Percentiles rank a stretch among this genome's conserved stretches.
Evolutionary conservation across 1,140 invertebrate genomes (phyloP).

Genomic region (Trichonephila clavata): DNA sequence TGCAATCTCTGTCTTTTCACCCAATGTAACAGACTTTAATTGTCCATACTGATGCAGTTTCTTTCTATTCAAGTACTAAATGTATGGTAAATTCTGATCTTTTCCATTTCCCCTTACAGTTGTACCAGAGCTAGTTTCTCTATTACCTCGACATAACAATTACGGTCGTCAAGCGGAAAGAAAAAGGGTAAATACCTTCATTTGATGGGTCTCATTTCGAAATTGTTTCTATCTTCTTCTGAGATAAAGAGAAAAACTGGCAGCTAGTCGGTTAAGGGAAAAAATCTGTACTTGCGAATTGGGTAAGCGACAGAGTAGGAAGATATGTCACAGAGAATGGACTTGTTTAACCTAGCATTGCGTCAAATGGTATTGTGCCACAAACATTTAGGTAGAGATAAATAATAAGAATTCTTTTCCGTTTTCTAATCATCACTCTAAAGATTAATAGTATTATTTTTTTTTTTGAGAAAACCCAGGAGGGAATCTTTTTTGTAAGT

Average conservation of each 20-base stretch:
- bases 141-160: constrained; percentile 32
- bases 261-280: background rate
- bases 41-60: background rate
- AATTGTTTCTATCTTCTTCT: constrained; percentile 48
- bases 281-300: constrained; percentile 13
- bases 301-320: constrained; percentile 13
- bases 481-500: background rate
- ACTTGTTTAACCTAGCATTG: constrained; percentile 29
- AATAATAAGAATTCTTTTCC: background rate
- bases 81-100: constrained; percentile 2
- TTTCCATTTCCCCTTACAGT: background rate
- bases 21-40: background rate
- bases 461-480: background rate
- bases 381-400: background rate
- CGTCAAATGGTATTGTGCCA: background rate
- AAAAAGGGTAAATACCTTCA: constrained; percentile 40
- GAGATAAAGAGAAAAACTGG: constrained; percentile 36
- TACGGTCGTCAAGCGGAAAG: background rate
- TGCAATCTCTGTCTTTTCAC: background rate
- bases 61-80: background rate
- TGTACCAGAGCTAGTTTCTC: background rate
- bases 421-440: constrained; percentile 4
- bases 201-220: constrained; percentile 57
- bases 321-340: constrained; percentile 19
- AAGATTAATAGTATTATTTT: background rate